phyloP scores from a whole-genome alignment of 2,888 invertebrate species.

The Cecidostiba fungosa region DNA sequence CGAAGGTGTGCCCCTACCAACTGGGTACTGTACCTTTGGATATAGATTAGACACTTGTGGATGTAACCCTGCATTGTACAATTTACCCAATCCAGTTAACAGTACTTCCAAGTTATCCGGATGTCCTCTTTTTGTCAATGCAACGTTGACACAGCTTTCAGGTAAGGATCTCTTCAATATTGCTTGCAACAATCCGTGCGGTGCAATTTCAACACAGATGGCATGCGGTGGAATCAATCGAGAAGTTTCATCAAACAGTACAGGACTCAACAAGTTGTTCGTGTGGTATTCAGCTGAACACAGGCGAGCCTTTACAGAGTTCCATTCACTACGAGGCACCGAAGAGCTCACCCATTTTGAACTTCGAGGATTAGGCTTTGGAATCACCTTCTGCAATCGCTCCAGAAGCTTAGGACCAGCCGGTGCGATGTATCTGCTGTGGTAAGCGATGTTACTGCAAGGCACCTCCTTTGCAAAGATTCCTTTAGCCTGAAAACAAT shows the following conservation, averaged over 20 bases:
- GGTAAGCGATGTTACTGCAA: conserved; percentile 94
- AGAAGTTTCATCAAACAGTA: conserved; percentile 91
- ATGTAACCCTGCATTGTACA: conserved; percentile 82
- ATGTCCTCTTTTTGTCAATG: conserved; percentile 87
- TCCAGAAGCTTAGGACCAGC: conserved; percentile 86
- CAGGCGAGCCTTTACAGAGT: conserved; percentile 83
- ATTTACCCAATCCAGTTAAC: conserved; percentile 80
- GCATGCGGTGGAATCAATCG: conserved; percentile 90
- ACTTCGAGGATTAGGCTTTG: conserved; percentile 85
- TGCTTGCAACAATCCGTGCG: conserved; percentile 93
- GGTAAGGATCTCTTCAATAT: conserved; percentile 90
- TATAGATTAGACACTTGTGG: conserved; percentile 81
- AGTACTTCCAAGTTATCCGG: conserved; percentile 73
- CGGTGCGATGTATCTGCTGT: conserved; percentile 90
- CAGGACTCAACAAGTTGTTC: conserved; percentile 88
- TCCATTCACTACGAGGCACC: conserved; percentile 87
- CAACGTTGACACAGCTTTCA: conserved; percentile 86
- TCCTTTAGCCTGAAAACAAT: conserved; percentile 82
- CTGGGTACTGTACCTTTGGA: conserved; percentile 81
- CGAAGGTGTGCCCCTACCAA: conserved; percentile 82
- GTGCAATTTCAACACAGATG: conserved; percentile 93
- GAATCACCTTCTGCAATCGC: conserved; percentile 85
- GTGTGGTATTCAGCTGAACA: conserved; percentile 94
- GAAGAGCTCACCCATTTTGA: conserved; percentile 93
- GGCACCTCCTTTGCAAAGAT: conserved; percentile 92